Evolutionary conservation across 2,888 invertebrate genomes (phyloP), one percentile per base, ranked within the genome.

Genomic region (Apotomis capreana): DNA sequence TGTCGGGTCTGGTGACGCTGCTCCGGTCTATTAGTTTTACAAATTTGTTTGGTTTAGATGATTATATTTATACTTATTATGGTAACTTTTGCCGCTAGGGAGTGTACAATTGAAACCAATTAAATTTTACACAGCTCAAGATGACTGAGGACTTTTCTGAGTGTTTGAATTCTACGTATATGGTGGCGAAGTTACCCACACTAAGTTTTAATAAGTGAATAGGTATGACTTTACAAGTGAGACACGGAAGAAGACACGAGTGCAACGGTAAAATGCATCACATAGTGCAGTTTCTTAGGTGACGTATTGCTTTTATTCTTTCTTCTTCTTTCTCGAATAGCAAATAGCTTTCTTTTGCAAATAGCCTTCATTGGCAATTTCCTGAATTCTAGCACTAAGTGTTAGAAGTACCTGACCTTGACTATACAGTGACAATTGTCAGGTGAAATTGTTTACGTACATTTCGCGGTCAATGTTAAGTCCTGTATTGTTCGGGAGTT

Each of bases 211-310:
- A 68, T 72, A 63, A 62, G 67, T 74, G 75, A 70, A 49, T 68
- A n/a, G n/a, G n/a, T n/a, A 87, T 86, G 88, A 83, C 85, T 61
- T 80, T 81, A 78, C 78, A 77, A 74, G 84, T 78, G 76, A 81
- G 83, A 69, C 81, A 78, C 61, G 75, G 77, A 2, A 74, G 68
- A 26, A 57, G 69, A 44, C 65, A 77, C 54, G 77, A 81, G 75
- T 91, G 91, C 79, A 86, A 80, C 75, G 90, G 91, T 52, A 91
- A 89, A 80, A 78, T 88, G 75, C 88, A 90, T 76, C 90, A 92
- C 79, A 75, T 89, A 64, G 77, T 90, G 63, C 86, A 88, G 74
- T 89, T 81, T 77, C 80, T 91, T 77, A 88, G 91, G 92, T 92
- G 68, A 74, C 10, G 63, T 72, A 52, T 62, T 71, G 36, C 9